Percentiles rank a stretch among this genome's conserved stretches.
Conservation (phyloP, 2,113 vertebrate species). For the Oncorhynchus masou region DNA sequence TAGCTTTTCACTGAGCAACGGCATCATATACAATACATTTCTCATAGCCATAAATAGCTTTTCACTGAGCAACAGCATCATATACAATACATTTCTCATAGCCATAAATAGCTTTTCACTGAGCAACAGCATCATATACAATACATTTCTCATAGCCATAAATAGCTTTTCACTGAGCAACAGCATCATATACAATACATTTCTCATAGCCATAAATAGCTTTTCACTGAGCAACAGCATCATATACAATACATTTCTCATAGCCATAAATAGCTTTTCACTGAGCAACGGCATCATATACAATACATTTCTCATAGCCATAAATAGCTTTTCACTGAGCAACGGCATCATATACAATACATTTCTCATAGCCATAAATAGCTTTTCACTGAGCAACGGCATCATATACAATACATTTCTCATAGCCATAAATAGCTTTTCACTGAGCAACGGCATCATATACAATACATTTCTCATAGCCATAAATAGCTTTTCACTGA, state of each 20-base stretch:
- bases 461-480: slow-evolving; percentile 7
- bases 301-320: too few relatives aligned
- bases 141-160: too few relatives aligned
- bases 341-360: slow-evolving; percentile 44
- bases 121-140: slow-evolving; percentile 48
- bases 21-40: slow-evolving; percentile 41
- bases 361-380: background rate
- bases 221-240: slow-evolving; percentile 10
- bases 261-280: slow-evolving; percentile 1
- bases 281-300: slow-evolving; percentile 46
- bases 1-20: slow-evolving; percentile 8
- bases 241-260: slow-evolving; percentile 40
- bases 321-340: slow-evolving; percentile 18
- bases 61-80: slow-evolving; percentile 26
- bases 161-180: slow-evolving; percentile 20
- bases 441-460: slow-evolving; percentile 38
- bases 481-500: slow-evolving; percentile 16
- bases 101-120: slow-evolving; percentile 7
- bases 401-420: slow-evolving; percentile 40
- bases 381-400: slow-evolving; percentile 9
- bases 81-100: slow-evolving; percentile 29
- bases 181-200: slow-evolving; percentile 41
- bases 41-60: background rate
- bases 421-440: background rate
- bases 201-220: background rate